Evolutionary conservation across 2,888 invertebrate genomes (phyloP), one percentile per base, ranked within the genome.

Genomic region (Pachliopta kotzebuea): DNA sequence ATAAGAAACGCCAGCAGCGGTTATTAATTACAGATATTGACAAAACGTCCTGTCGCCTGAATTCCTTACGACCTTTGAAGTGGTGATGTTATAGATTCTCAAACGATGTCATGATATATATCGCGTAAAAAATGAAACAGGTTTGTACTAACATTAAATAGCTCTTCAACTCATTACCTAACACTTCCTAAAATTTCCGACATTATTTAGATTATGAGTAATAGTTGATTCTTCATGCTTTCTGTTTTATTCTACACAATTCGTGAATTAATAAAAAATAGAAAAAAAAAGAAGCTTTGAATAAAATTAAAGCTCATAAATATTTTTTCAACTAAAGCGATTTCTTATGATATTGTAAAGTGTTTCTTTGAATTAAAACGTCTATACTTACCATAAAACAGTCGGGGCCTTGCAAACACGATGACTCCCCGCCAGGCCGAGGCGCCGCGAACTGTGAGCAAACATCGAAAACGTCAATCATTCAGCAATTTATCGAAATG

Each of bases 361-460:
- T 62, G 61, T 59, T 66, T 66, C 62, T 62, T 59, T 62, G 62
- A 58, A 62, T 62, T 66, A 62, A 62, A 59, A 62, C n/a, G 61
- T 59, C 52, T 42, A 72, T 73, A 92, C 94, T 94, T 84, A 94
- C 94, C 94, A 94, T 94, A 88, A 94, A 94, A 84, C 94, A 94
- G 90, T 94, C 94, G 72, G 94, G 94, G 81, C 94, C 94, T 85
- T 94, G 94, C 84, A 94, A 90, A 85, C 94, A 94, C 80, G 94
- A 93, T 65, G 93, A 93, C 87, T 94, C 94, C 83, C 93, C 94
- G 80, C 93, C 88, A 75, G 93, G 93, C 65, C 93, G 92, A 71
- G 93, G 93, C 84, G 92, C 90, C 77, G 94, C 93, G 76, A 94
- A 94, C 94, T 94, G 93, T 78, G 93, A 92, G 88, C 88, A 89